Percentiles rank a stretch among this genome's conserved stretches.
Evolutionary conservation across 2,797 vertebrate species (phyloP).

Genomic region (Galagoides demidoff): DNA sequence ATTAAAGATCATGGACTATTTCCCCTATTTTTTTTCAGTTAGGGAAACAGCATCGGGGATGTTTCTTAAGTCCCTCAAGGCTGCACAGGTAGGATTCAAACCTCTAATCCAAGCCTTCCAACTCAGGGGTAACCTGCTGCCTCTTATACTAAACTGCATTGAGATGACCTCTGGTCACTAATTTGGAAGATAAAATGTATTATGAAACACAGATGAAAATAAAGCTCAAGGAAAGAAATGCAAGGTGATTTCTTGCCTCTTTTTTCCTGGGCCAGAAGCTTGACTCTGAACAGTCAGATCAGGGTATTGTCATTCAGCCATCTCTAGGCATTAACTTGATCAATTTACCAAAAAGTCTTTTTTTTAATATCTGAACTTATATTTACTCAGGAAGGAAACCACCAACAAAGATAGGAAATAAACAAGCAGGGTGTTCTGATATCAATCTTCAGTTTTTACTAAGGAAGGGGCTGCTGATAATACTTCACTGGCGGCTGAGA

Average conservation of each 20-base stretch:
- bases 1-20: neutral
- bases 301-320: neutral
- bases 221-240: neutral
- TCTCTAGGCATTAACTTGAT: neutral
- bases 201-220: neutral
- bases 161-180: neutral
- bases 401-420: neutral
- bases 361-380: neutral
- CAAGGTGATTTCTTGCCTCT: neutral
- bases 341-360: constrained; percentile 20
- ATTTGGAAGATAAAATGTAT: neutral
- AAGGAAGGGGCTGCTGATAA: neutral
- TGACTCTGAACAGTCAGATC: neutral
- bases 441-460: neutral
- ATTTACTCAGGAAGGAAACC: neutral
- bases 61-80: neutral
- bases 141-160: neutral
- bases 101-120: neutral
- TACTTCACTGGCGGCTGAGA: neutral
- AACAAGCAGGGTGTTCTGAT: neutral
- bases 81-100: neutral
- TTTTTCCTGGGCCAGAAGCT: neutral
- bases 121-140: neutral
- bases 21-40: neutral
- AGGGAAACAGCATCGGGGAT: neutral